Base-by-base conservation (phyloP, 2,888 invertebrate species). In the Prenolepis imparis region DNA sequence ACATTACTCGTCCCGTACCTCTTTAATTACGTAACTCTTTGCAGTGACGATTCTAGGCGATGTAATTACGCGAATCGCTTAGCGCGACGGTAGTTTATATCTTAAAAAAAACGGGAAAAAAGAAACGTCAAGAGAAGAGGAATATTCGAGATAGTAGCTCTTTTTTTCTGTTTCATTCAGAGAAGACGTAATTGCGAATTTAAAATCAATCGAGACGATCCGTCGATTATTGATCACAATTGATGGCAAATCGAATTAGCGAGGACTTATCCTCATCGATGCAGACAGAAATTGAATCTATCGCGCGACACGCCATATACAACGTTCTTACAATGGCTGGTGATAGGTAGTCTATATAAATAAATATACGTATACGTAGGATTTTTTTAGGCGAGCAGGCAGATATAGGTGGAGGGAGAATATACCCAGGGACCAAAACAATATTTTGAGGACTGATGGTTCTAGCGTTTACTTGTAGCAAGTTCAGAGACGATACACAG, bases 391-490 rank as follows among this genome's bases (percentile, higher is more conserved):
- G 75, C 86, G 86, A 87, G 81, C 84, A 88, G 84, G 82, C 86
- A 84, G 84, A 28, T 82, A 75, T 89, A 92, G 88, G 88, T 84
- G 86, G 90, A 91, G 88, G 87, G 85, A 90, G 89, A 90, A 59
- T 70, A 70, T 78, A 89, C 93, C 93, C 92, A 93, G 94, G 94
- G 94, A 94, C 93, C 93, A 93, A 94, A 94, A 92, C 87, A 90
- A 86, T 89, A 91, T 92, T 91, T 92, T 89, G 87, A 92, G 93
- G 91, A 94, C 93, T 93, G 93, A 94, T 90, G 94, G 92, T 93
- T 93, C 93, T 94, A 93, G 93, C 92, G 92, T 92, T 92, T 93
- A 93, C 90, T 93, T 92, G 93, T 93, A 92, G 89, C 84, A 90
- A 90, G 91, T 91, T 91, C 89, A 87, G 88, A 83, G 88, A 83